Conservation (phyloP, 2,888 invertebrate genomes). For the Drosophila meridiana region DNA sequence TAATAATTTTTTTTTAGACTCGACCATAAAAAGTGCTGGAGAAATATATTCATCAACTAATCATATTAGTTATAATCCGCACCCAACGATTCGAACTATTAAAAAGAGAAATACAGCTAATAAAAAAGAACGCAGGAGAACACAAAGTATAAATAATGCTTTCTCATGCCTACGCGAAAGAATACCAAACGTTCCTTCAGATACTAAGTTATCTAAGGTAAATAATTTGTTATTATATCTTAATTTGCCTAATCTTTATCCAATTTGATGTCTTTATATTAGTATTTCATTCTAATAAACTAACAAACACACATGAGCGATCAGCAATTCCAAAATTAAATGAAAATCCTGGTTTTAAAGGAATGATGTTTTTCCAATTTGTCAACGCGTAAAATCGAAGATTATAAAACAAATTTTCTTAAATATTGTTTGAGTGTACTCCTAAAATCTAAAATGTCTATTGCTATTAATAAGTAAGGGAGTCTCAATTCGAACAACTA, state of each 20-base stretch:
- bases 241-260: not conserved
- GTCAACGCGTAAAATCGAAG: too few species aligned
- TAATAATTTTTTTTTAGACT: slow-evolving; percentile 49
- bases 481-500: too few species aligned
- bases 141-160: slow-evolving; percentile 97
- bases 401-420: too few species aligned
- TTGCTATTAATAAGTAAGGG: too few species aligned
- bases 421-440: too few species aligned
- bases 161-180: slow-evolving; percentile 96
- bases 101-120: slow-evolving; percentile 95
- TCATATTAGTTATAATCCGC: slow-evolving; percentile 74
- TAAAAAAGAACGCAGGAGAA: slow-evolving; percentile 96
- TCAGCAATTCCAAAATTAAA: too few species aligned
- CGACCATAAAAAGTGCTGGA: slow-evolving; percentile 72
- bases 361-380: too few species aligned
- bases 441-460: too few species aligned
- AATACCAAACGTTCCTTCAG: slow-evolving; percentile 98
- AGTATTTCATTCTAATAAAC: too few species aligned
- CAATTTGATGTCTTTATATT: not conserved
- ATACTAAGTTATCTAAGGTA: slow-evolving; percentile 97
- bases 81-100: slow-evolving; percentile 85
- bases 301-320: too few species aligned
- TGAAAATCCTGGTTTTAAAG: too few species aligned
- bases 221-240: slow-evolving; percentile 53
- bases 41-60: slow-evolving; percentile 67